Evolutionary conservation across 2,797 vertebrate species (phyloP).

Genomic region (Botia almorhae): DNA sequence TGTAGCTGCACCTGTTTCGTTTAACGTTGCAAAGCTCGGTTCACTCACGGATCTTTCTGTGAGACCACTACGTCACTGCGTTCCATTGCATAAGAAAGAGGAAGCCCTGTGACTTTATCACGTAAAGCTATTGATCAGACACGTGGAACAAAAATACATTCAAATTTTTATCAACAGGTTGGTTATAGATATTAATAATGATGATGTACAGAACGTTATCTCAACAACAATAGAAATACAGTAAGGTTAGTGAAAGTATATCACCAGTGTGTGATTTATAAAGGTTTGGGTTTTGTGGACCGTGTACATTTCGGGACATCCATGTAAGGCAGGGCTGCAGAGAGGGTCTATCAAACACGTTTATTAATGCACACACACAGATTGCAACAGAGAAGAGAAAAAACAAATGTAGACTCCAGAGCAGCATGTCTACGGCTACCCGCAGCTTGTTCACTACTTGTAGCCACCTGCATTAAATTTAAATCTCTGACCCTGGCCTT

Average conservation of each 20-base stretch:
- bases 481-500: no score
- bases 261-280: neutral
- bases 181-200: neutral
- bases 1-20: neutral
- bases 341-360: neutral
- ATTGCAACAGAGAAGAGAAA: conserved; percentile 4
- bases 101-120: neutral
- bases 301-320: neutral
- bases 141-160: neutral
- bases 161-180: neutral
- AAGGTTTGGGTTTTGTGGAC: neutral
- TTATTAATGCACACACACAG: conserved; percentile 14
- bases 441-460: no score
- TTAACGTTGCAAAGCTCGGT: neutral
- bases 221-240: neutral
- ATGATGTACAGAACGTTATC: neutral
- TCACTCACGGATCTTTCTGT: neutral
- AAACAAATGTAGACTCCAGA: neutral
- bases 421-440: neutral
- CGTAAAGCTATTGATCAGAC: neutral
- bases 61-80: neutral
- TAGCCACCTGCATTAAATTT: no score
- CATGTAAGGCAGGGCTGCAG: conserved; percentile 28
- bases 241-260: neutral
- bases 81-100: neutral